These are phyloP conservation scores for Calidris pygmaea DNA, from an alignment of 2,113 vertebrate genomes.

Conservation along the genomic window DNA sequence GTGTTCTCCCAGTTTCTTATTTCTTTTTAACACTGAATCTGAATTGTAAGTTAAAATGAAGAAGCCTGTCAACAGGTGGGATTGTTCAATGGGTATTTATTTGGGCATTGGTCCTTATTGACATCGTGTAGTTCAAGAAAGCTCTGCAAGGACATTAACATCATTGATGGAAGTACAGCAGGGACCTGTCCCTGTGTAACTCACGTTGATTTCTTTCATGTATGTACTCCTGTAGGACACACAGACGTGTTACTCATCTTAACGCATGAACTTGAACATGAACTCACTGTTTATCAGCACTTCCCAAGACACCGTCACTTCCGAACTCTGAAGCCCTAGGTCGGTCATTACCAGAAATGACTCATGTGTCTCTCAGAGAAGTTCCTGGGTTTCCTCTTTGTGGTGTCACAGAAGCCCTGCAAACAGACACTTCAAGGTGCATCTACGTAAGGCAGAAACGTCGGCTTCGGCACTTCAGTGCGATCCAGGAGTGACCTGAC, in stretches of 20 bases:
- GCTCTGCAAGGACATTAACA: neutral
- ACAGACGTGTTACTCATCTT: neutral
- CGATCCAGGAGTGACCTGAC: neutral
- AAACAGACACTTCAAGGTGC: neutral
- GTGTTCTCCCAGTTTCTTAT: neutral
- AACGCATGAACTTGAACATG: neutral
- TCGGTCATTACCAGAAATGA: neutral
- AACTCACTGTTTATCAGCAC: neutral
- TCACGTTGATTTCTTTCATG: neutral
- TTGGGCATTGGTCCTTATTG: neutral
- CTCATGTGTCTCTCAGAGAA: neutral
- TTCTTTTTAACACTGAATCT: neutral
- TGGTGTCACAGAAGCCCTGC: neutral
- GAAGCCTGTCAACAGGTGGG: neutral
- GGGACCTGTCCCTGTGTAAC: neutral
- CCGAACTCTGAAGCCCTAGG: neutral
- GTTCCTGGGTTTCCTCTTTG: neutral
- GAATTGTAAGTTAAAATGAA: neutral
- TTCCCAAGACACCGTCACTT: neutral
- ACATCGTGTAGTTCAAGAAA: neutral
- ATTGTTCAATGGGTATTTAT: neutral
- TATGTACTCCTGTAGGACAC: neutral
- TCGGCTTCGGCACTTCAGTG: neutral
- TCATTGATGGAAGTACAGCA: neutral
- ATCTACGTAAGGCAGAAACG: neutral